Conservation (phyloP, 2,797 vertebrate species). For the Chrosomus eos region DNA sequence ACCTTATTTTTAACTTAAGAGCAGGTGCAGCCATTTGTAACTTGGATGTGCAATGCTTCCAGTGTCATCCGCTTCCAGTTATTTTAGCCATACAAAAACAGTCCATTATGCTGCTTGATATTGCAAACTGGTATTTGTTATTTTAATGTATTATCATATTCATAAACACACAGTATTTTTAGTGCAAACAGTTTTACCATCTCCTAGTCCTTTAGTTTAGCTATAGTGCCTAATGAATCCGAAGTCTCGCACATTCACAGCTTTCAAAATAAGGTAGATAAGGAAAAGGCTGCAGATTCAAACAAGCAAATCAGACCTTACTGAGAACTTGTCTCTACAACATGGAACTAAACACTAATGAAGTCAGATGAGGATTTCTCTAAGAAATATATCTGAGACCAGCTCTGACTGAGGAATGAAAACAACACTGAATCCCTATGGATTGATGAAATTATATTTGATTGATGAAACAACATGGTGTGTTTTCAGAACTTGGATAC, state of each 20-base stretch:
- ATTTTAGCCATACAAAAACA: neutral
- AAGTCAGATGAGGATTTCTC: conserved; percentile 4
- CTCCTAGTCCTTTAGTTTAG: neutral
- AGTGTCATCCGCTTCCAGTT: neutral
- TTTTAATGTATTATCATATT: neutral
- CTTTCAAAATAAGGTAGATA: neutral
- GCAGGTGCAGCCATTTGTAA: neutral
- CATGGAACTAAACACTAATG: conserved; percentile 1
- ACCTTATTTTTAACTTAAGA: neutral
- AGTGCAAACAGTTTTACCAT: neutral
- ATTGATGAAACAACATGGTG: conserved; percentile 2
- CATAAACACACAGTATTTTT: neutral
- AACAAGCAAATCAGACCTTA: neutral
- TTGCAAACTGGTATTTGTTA: neutral
- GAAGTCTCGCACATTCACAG: neutral
- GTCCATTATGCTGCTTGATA: neutral
- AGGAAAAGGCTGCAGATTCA: neutral
- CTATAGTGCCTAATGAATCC: neutral
- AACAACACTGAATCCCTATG: conserved; percentile 1
- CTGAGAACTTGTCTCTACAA: neutral
- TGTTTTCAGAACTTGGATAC: neutral
- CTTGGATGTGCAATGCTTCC: neutral
- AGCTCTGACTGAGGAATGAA: neutral
- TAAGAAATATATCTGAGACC: conserved; percentile 2
- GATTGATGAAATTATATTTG: conserved; percentile 11